These are phyloP conservation scores for Nephotettix cincticeps DNA, from an alignment of 1,140 invertebrate species.

Conservation along the genomic window DNA sequence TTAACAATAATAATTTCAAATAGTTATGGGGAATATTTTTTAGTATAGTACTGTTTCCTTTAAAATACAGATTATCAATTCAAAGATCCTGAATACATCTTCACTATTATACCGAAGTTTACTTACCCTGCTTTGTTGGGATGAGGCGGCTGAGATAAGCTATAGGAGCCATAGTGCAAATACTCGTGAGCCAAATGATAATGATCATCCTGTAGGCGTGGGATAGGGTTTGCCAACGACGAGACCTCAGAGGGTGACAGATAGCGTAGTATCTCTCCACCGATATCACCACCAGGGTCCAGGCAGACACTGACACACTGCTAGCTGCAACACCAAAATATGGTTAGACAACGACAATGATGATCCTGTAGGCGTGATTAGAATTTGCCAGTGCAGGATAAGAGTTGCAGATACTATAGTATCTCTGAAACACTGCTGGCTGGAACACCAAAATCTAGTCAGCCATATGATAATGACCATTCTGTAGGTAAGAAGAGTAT, in stretches of 20 bases:
- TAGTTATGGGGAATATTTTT: too few relatives aligned
- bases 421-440: too few relatives aligned
- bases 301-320: constrained; percentile 70
- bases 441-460: constrained; percentile 67
- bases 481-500: constrained; percentile 73
- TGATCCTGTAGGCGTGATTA: too few relatives aligned
- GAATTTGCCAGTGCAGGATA: too few relatives aligned
- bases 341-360: too few relatives aligned
- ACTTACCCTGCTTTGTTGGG: constrained; percentile 56
- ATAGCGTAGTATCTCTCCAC: constrained; percentile 91
- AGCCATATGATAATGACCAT: constrained; percentile 81
- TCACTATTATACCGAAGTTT: not conserved
- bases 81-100: not conserved
- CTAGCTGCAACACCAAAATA: constrained; percentile 53
- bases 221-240: constrained; percentile 77
- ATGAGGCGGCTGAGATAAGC: constrained; percentile 64
- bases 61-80: not conserved
- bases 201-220: constrained; percentile 78
- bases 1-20: too few relatives aligned
- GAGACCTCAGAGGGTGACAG: constrained; percentile 81
- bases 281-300: constrained; percentile 88
- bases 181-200: constrained; percentile 73
- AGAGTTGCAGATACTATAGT: too few relatives aligned
- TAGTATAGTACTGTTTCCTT: too few relatives aligned
- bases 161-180: constrained; percentile 78